Evolutionary conservation across 2,797 vertebrate species (phyloP), one percentile per base, ranked within the genome.

Genomic region (Xerus rutilus): DNA sequence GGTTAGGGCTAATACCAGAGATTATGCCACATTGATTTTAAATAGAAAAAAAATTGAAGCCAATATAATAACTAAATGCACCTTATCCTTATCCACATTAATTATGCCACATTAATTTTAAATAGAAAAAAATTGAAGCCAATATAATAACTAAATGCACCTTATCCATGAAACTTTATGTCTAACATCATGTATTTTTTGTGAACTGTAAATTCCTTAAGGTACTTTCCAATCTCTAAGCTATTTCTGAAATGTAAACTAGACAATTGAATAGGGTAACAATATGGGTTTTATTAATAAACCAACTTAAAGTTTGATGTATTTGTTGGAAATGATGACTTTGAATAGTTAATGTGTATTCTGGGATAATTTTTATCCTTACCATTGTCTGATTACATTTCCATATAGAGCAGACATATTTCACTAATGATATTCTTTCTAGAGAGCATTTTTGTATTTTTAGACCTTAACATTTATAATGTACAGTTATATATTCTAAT

Each of bases 301-400:
- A 70, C 30, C 13, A 59, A 20, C 92, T 12, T 79, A 76, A 77
- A 86, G 18, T 39, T 83, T 67, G 69, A 8, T 87, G 1, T 76
- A 4, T 62, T 32, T 77, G 0, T 47, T 89, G 28, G 49, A 91
- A 76, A 57, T 81, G 73, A 76, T 82, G 83, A 76, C 6, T 86
- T 79, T 72, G 23, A 64, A 49, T 89, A 86, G 11, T 94, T 89
- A 85, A 67, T 94, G 83, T 70, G 57, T 96, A 91, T 86, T 89
- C n/a, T 65, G 64, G 47, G 35, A 47, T 62, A 28, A 70, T 86
- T 84, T 79, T 83, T 92, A 84, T 93, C 79, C n/a, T 94, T 15
- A 73, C 35, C 35, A 23, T 93, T 92, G 28, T 90, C 64, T 97
- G 84, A 93, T 94, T 94, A 83, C 52, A 95, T 96, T 97, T 94